A percentile compares a stretch with the other conserved stretches of the same genome.
phyloP scores from a whole-genome alignment of 2,888 invertebrate species.

The Eugnorisma glareosa region DNA sequence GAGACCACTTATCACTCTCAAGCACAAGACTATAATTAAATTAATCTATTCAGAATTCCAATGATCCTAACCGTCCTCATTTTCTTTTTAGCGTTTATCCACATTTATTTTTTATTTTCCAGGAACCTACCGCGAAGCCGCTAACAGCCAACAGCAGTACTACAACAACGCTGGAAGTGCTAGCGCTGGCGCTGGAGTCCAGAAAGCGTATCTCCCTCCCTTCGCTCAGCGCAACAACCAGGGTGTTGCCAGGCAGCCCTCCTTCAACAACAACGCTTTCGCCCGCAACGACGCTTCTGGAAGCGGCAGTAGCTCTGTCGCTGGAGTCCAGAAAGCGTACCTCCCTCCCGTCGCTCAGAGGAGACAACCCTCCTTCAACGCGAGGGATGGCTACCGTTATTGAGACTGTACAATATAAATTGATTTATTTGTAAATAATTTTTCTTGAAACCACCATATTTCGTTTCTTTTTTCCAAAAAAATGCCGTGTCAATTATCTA shows the following conservation, averaged over 20 bases:
- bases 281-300: constrained; percentile 72
- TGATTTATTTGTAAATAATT: constrained; percentile 49
- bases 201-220: constrained; percentile 10
- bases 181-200: constrained; percentile 1
- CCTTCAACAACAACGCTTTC: constrained; percentile 69
- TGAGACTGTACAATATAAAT: constrained; percentile 57
- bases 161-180: constrained; percentile 61
- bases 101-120: constrained; percentile 22
- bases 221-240: background rate
- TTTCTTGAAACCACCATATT: constrained; percentile 31
- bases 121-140: constrained; percentile 83
- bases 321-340: constrained; percentile 73
- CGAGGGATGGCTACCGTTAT: constrained; percentile 77
- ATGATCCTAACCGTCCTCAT: background rate
- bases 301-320: constrained; percentile 46
- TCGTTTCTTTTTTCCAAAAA: background rate
- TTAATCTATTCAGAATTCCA: background rate
- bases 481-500: background rate
- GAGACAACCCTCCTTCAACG: constrained; percentile 71
- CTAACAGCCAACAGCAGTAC: constrained; percentile 61
- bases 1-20: background rate
- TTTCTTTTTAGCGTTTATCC: background rate
- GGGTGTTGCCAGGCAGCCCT: constrained; percentile 45
- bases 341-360: constrained; percentile 74
- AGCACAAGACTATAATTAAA: background rate